phyloP scores from a whole-genome alignment of 2,888 invertebrate genomes.

The Tachina grossa region DNA sequence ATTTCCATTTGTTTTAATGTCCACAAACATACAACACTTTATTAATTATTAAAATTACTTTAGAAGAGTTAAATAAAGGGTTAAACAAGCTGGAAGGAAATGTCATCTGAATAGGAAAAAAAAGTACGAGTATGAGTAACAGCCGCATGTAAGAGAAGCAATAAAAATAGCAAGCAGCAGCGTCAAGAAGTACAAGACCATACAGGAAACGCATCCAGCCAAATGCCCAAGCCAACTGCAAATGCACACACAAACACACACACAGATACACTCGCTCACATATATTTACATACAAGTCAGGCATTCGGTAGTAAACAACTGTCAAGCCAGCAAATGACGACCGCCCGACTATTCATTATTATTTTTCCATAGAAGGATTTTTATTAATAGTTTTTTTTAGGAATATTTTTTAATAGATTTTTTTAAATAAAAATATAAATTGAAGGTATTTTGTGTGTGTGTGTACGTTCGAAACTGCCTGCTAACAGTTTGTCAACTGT shows the following conservation, averaged over 20 bases:
- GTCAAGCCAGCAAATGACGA: constrained; percentile 46
- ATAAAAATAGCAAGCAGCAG: constrained; percentile 26
- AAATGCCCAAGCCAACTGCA: constrained; percentile 8
- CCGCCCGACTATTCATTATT: constrained; percentile 46
- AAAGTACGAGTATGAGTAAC: constrained; percentile 39
- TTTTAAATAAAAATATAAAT: constrained; percentile 6
- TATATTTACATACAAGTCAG: not conserved
- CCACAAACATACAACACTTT: constrained; percentile 70
- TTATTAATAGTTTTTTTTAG: constrained; percentile 49
- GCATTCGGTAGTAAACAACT: constrained; percentile 50
- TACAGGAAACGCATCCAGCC: constrained; percentile 69
- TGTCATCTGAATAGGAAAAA: constrained; percentile 59
- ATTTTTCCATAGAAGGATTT: constrained; percentile 44
- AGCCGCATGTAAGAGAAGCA: constrained; percentile 32
- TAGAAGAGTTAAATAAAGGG: constrained; percentile 63
- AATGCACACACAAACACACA: not conserved
- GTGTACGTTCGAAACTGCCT: constrained; percentile 12
- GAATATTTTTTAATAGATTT: constrained; percentile 29
- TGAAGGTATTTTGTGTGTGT: not conserved
- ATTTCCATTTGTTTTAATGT: constrained; percentile 59
- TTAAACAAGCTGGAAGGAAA: constrained; percentile 69
- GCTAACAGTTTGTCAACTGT: constrained; percentile 53
- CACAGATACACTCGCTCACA: not conserved
- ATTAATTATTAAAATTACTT: constrained; percentile 72
- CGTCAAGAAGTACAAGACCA: constrained; percentile 24